A percentile compares a stretch with the other conserved stretches of the same genome.
Conservation (phyloP, 2,888 invertebrate genomes). For the Rhingia campestris region DNA sequence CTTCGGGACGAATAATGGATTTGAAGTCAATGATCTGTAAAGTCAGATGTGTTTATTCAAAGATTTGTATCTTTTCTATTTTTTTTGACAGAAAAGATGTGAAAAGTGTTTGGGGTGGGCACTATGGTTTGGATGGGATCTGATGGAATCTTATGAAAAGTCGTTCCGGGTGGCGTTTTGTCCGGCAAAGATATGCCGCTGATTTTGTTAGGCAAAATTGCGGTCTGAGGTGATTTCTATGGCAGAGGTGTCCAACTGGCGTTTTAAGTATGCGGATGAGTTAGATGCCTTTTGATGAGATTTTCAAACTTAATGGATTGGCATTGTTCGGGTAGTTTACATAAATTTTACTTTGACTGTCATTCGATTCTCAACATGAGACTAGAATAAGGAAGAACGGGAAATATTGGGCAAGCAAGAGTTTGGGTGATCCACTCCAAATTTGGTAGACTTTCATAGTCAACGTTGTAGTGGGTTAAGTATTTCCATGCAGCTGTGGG, state of each 20-base stretch:
- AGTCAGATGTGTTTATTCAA: constrained; percentile 64
- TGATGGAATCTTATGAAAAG: constrained; percentile 10
- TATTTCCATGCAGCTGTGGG: too few relatives aligned
- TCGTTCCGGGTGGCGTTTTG: constrained; percentile 47
- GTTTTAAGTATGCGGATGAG: not conserved
- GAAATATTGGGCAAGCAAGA: not conserved
- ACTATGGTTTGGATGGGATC: not conserved
- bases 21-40: constrained; percentile 72
- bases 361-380: too few relatives aligned
- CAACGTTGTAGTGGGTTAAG: too few relatives aligned
- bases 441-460: too few relatives aligned
- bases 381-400: too few relatives aligned
- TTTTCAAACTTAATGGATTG: too few relatives aligned
- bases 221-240: constrained; percentile 40
- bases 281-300: not conserved
- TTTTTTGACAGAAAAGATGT: constrained; percentile 8
- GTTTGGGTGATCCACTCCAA: not conserved
- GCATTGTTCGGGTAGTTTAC: too few relatives aligned
- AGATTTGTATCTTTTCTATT: constrained; percentile 27
- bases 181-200: constrained; percentile 25
- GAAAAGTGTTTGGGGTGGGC: constrained; percentile 37
- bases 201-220: constrained; percentile 29
- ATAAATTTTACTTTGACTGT: too few relatives aligned
- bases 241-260: not conserved
- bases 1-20: constrained; percentile 50